Evolutionary conservation across 2,888 invertebrate genomes (phyloP).

Genomic region (Mythimna pallens): DNA sequence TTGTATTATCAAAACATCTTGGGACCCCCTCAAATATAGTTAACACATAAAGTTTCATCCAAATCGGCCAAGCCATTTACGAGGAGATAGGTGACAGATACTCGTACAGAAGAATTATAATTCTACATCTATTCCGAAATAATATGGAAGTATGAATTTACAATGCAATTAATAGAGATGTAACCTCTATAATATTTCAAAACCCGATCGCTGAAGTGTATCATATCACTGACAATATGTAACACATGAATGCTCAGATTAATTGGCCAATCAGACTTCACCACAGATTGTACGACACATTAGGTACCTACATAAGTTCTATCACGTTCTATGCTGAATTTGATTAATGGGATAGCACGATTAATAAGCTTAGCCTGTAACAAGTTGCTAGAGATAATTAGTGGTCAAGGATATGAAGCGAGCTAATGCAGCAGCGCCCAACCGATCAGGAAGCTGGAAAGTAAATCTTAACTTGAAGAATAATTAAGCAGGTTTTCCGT

Average conservation of each 20-base stretch:
- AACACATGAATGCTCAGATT: not conserved
- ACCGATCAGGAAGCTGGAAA: not conserved
- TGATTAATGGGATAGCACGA: not conserved
- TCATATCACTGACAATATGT: not conserved
- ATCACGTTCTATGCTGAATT: not conserved
- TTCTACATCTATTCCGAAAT: too few relatives aligned
- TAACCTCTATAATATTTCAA: not conserved
- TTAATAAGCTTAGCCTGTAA: not conserved
- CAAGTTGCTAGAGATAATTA: not conserved
- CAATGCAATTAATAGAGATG: not conserved
- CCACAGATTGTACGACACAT: not conserved
- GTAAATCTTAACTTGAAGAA: not conserved
- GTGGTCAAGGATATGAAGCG: not conserved
- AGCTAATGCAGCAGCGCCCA: not conserved
- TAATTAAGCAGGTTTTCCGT: too few relatives aligned
- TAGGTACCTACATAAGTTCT: not conserved
- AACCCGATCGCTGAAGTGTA: not conserved
- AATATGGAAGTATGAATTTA: too few relatives aligned
- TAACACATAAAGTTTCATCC: too few relatives aligned
- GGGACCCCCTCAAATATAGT: too few relatives aligned
- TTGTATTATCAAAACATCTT: too few relatives aligned
- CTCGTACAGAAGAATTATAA: too few relatives aligned
- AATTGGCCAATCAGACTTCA: not conserved
- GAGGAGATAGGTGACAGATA: too few relatives aligned
- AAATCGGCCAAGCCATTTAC: too few relatives aligned